phyloP scores from a whole-genome alignment of 1,140 invertebrate genomes.

The Centruroides vittatus region DNA sequence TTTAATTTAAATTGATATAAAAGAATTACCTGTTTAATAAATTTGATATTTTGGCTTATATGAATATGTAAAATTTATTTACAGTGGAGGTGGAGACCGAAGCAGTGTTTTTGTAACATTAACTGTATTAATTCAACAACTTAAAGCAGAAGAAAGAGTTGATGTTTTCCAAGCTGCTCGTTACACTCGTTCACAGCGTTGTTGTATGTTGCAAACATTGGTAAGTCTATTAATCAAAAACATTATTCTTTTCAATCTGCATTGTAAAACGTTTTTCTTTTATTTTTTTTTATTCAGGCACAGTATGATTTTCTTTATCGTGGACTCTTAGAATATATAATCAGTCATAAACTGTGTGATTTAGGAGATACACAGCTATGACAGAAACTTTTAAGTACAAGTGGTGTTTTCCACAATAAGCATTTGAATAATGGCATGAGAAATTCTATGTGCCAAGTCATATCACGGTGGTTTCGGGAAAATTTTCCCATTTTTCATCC shows the following conservation, averaged over 20 bases:
- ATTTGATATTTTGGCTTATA: no score
- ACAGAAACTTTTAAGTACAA: background rate
- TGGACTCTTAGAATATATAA: constrained; percentile 74
- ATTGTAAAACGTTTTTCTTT: background rate
- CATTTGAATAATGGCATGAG: no score
- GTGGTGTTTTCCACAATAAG: no score
- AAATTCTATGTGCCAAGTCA: no score
- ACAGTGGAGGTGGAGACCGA: constrained; percentile 63
- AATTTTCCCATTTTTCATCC: no score
- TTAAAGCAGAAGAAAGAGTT: constrained; percentile 61
- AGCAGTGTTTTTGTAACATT: constrained; percentile 79
- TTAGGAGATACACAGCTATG: constrained; percentile 22
- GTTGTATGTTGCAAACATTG: constrained; percentile 52
- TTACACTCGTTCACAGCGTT: constrained; percentile 67
- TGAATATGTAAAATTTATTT: background rate
- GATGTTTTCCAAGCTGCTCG: constrained; percentile 71
- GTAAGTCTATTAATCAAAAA: constrained; percentile 17
- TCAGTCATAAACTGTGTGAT: constrained; percentile 32
- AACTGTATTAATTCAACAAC: constrained; percentile 67
- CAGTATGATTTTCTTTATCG: constrained; percentile 84
- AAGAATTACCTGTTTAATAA: no score
- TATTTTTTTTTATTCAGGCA: constrained; percentile 39
- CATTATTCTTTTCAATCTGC: background rate
- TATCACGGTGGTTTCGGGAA: no score
- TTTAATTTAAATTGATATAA: no score